Percentiles rank a stretch among this genome's conserved stretches.
Evolutionary conservation across 2,113 vertebrate species (phyloP).

Genomic region (Tetraodon nigroviridis): DNA sequence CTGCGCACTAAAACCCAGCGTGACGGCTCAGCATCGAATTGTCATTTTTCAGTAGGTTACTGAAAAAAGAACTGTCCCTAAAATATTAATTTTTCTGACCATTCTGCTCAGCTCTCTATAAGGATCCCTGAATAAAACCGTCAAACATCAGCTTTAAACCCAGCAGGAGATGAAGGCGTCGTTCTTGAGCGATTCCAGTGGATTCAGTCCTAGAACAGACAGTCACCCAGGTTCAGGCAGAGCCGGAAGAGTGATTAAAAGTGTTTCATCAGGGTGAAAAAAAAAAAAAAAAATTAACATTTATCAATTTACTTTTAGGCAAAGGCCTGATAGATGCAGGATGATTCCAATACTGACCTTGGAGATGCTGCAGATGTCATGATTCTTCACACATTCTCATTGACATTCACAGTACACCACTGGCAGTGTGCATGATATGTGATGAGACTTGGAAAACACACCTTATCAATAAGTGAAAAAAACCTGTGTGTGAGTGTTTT

Average conservation of each 20-base stretch:
- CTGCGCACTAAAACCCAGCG: no score
- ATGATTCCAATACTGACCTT: constrained; percentile 65
- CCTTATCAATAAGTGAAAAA: constrained; percentile 63
- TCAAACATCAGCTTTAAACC: background rate
- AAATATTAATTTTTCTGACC: no score
- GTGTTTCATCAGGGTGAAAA: constrained; percentile 44
- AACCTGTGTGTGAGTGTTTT: constrained; percentile 20
- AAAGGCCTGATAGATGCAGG: constrained; percentile 29
- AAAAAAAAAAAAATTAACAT: background rate
- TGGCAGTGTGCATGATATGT: constrained; percentile 77
- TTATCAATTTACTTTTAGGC: constrained; percentile 24
- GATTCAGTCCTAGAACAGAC: constrained; percentile 10
- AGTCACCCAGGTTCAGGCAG: constrained; percentile 10
- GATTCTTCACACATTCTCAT: constrained; percentile 48
- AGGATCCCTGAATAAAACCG: background rate
- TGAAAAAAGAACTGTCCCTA: no score
- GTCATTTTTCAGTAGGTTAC: no score
- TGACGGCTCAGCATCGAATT: no score
- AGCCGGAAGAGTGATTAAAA: constrained; percentile 24
- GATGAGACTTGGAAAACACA: constrained; percentile 60
- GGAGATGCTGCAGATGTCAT: constrained; percentile 61
- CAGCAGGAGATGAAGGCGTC: background rate
- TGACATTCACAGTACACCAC: constrained; percentile 60
- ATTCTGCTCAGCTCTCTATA: background rate
- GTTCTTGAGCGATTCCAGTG: background rate